Evolutionary conservation across 1,140 invertebrate species (phyloP), one percentile per base, ranked within the genome.

Genomic region (Drosophila chauvacae): DNA sequence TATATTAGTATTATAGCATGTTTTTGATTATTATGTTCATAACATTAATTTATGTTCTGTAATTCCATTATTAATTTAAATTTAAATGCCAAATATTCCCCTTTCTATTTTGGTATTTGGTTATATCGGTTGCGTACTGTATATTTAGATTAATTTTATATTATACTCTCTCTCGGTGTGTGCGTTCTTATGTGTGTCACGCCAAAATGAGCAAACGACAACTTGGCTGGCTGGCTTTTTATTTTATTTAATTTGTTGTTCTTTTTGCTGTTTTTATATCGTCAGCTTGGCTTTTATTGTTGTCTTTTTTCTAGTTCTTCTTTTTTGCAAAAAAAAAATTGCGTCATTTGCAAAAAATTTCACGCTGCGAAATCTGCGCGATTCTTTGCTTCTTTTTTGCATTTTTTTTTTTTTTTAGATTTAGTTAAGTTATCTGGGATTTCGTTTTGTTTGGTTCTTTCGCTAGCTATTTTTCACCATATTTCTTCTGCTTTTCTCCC

Each of bases 261-360:
- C 28, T 55, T 55, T 35, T 59, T 51, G 30, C 55, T 50, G 30
- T 48, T 69, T 60, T 41, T 23, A 37, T 50, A 39, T 42, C 48
- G 39, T 41, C 60, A 42, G 62, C 41, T 74, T 56, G 37, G 23
- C 42, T 60, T 13, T 71, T 61, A 39, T 71, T 47, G 45, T 60
- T 74, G 28, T 56, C n/a, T 59, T 61, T 53, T 77, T 59, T 50
- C 61, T 58, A 44, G 20, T 59, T 77, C 23, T 76, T 65, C 28
- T 35, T 44, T 75, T 62, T 66, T 57, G 66, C 59, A 28, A 28
- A 28, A 28, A 74, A 75, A 80, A 83, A 84, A 84, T 84, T 84
- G 81, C 81, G 81, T 84, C 81, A 84, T 80, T 77, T 84, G 81
- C 81, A 77, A 84, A 84, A 84, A 80, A 84, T 84, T 84, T 84